phyloP scores from a whole-genome alignment of 2,888 invertebrate genomes.

The Eupithecia pulchellata region DNA sequence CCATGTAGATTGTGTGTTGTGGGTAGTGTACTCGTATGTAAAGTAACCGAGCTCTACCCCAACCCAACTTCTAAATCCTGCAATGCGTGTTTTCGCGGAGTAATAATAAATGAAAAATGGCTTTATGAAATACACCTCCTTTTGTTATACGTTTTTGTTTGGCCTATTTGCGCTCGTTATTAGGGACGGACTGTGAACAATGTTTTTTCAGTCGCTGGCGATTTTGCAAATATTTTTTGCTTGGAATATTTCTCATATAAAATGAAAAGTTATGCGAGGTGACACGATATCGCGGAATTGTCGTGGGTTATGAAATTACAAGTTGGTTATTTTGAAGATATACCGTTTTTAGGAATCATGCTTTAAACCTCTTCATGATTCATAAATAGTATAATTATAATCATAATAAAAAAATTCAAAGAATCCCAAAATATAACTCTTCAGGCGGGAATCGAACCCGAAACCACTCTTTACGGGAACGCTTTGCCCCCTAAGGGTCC shows the following conservation, averaged over 20 bases:
- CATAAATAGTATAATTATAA: no score
- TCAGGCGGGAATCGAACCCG: no score
- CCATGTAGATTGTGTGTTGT: not conserved
- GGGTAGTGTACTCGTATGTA: slow-evolving; percentile 4
- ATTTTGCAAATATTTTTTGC: slow-evolving; percentile 20
- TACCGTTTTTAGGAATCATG: no score
- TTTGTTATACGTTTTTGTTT: slow-evolving; percentile 47
- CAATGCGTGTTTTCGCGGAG: slow-evolving; percentile 53
- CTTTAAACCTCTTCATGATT: no score
- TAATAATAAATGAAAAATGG: slow-evolving; percentile 60
- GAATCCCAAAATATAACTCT: no score
- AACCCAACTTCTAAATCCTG: slow-evolving; percentile 45
- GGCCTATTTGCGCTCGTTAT: slow-evolving; percentile 40
- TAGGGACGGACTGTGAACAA: slow-evolving; percentile 23
- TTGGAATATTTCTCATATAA: not conserved
- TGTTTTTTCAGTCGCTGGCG: slow-evolving; percentile 27
- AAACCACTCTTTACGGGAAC: no score
- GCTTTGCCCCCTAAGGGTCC: no score
- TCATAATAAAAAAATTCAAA: no score
- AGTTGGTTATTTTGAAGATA: no score
- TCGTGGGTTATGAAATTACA: no score
- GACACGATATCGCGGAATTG: not conserved
- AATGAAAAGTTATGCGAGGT: not conserved
- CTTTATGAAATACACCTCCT: slow-evolving; percentile 54
- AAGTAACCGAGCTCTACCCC: slow-evolving; percentile 18